phyloP scores from a whole-genome alignment of 2,113 vertebrate species.

The Mus musculus region DNA sequence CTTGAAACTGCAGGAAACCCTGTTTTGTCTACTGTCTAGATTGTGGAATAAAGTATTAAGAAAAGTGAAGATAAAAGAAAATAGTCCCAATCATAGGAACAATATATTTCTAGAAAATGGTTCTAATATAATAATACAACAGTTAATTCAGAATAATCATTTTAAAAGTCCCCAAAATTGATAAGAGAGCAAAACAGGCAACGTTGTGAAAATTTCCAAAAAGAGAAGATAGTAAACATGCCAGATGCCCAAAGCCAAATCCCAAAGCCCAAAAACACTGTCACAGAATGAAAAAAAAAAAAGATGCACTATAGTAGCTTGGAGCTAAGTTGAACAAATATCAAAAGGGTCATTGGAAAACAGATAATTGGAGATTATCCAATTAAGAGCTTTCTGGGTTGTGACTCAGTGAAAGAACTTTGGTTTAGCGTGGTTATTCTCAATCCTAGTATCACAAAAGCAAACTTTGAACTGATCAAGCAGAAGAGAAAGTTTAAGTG shows the following conservation, averaged over 20 bases:
- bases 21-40: not conserved
- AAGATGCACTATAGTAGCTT: not conserved
- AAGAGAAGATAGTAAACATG: not conserved
- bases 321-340: not conserved
- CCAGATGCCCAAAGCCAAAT: not conserved
- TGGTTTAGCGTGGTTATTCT: not conserved
- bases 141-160: not conserved
- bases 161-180: not conserved
- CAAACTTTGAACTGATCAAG: not conserved
- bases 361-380: not conserved
- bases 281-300: not conserved
- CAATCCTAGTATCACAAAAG: not conserved
- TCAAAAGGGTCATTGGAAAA: not conserved
- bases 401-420: not conserved
- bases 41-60: not conserved
- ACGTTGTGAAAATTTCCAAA: not conserved
- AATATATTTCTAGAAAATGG: not conserved
- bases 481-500: not conserved
- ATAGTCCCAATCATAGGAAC: not conserved
- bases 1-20: not conserved
- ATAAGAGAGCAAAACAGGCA: not conserved
- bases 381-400: not conserved
- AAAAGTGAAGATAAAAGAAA: not conserved
- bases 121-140: not conserved
- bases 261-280: not conserved